Evolutionary conservation across 2,113 vertebrate species (phyloP), one percentile per base, ranked within the genome.

Genomic region (Notechis scutatus): DNA sequence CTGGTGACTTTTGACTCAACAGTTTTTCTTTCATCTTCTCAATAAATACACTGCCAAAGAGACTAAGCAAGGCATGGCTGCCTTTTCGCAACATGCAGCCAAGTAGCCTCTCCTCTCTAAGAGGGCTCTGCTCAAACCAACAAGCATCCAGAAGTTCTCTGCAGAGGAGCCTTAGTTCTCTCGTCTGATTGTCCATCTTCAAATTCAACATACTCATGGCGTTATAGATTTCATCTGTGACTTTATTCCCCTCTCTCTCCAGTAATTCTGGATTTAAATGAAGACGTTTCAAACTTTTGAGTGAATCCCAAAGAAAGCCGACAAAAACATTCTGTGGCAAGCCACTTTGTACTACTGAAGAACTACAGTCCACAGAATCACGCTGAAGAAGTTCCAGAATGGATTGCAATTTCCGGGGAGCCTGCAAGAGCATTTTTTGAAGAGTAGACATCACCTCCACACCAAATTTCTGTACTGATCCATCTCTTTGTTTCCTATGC

Each of bases 91-190:
- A 96, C 96, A 99, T 93, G 88, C 98, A 98, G 96, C 97, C 95
- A 50, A 99, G 97, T 15, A 99, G 92, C 89, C 93, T 97, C 95
- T 99, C 98, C 95, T 99, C 99, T 18, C 15, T 97, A 81, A 99
- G 96, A 0, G 96, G 95, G 47, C 95, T 97, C 57, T 94, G 96
- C 50, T 97, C 97, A 0, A 96, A 93, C 69, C 97, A 97, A 95
- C 98, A 98, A 15, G 97, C 96, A 26, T 96, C 97, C 96, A 98
- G 97, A 47, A 99, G 97, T 3, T 98, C 98, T 86, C 97, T 97
- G 90, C 98, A 99, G 8, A 99, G 97, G 0, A 96, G 96, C 5
- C 94, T 97, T 45, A 99, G 92, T 95, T 98, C 98, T 15, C 94
- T 95, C 3, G 95, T 95, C 1, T 96, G 95, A 0, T 94, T 93